These are phyloP conservation scores for Catocala fraxini DNA, from an alignment of 2,888 invertebrate species.

Conservation along the genomic window DNA sequence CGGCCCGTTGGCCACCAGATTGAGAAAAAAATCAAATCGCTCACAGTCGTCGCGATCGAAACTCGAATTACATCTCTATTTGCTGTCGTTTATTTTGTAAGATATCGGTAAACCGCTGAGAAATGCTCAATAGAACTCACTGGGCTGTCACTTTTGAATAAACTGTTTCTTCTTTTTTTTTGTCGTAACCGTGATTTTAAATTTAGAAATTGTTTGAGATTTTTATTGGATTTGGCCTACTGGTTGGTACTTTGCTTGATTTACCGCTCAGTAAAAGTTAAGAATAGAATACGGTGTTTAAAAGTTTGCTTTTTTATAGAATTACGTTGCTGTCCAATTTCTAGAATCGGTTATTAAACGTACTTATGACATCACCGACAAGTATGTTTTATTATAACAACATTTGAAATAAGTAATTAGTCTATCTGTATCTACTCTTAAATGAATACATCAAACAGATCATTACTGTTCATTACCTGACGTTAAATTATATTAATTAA, in stretches of 20 bases:
- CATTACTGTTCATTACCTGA: slow-evolving; percentile 39
- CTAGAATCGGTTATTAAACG: too few species aligned
- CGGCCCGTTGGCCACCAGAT: slow-evolving; percentile 74
- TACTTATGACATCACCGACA: too few species aligned
- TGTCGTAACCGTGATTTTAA: slow-evolving; percentile 38
- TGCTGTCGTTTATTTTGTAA: slow-evolving; percentile 53
- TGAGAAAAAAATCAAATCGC: slow-evolving; percentile 51
- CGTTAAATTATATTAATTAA: slow-evolving; percentile 51
- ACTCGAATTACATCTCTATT: slow-evolving; percentile 53
- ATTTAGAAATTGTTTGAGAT: slow-evolving; percentile 28
- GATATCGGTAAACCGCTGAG: slow-evolving; percentile 55
- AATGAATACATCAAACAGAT: slow-evolving; percentile 37
- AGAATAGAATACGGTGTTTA: slow-evolving; percentile 5
- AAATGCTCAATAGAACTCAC: slow-evolving; percentile 47
- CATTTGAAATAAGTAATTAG: too few species aligned
- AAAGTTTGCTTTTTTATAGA: too few species aligned
- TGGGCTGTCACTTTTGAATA: slow-evolving; percentile 35
- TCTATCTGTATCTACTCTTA: too few species aligned
- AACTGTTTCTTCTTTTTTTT: slow-evolving; percentile 22
- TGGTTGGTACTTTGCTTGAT: not conserved
- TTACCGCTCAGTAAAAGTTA: slow-evolving; percentile 2
- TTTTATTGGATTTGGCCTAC: slow-evolving; percentile 2
- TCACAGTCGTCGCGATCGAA: slow-evolving; percentile 33
- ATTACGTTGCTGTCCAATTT: too few species aligned
- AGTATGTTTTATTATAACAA: too few species aligned